A percentile compares a stretch with the other conserved stretches of the same genome.
These are phyloP conservation scores for Gambelia wislizenii DNA, from an alignment of 2,797 vertebrate genomes.

Conservation along the genomic window DNA sequence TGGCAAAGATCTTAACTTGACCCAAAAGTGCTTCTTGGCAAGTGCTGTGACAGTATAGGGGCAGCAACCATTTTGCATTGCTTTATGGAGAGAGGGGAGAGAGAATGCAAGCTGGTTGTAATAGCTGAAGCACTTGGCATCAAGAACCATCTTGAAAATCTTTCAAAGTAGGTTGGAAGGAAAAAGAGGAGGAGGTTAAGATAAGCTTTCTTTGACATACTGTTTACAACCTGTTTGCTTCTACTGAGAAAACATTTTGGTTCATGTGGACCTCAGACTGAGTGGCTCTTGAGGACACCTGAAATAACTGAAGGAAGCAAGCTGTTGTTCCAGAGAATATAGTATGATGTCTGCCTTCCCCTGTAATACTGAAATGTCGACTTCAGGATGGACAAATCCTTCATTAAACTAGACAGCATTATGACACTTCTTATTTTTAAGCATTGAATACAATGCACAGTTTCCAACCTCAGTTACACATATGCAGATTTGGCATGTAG, in stretches of 20 bases:
- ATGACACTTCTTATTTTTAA: neutral
- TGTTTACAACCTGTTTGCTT: neutral
- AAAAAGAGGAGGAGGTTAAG: neutral
- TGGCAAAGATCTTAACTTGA: conserved; percentile 1
- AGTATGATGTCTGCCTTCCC: neutral
- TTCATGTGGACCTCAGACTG: neutral
- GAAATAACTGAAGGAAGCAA: neutral
- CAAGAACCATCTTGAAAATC: neutral
- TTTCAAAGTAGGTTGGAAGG: neutral
- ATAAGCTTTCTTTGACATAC: neutral
- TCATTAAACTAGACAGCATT: neutral
- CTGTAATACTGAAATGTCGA: neutral
- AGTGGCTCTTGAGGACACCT: neutral
- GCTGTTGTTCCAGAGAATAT: neutral
- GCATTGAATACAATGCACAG: neutral
- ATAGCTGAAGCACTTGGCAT: neutral
- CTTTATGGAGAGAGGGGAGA: neutral
- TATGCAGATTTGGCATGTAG: neutral
- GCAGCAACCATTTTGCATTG: neutral
- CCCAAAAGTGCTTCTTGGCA: neutral
- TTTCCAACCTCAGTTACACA: neutral
- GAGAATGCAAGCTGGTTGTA: neutral
- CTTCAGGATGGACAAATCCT: neutral
- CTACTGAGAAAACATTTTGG: neutral
- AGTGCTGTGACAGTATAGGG: neutral